Percentiles rank a stretch among this genome's conserved stretches.
Evolutionary conservation across 2,113 vertebrate genomes (phyloP).

Genomic region (Oryzias curvinotus): DNA sequence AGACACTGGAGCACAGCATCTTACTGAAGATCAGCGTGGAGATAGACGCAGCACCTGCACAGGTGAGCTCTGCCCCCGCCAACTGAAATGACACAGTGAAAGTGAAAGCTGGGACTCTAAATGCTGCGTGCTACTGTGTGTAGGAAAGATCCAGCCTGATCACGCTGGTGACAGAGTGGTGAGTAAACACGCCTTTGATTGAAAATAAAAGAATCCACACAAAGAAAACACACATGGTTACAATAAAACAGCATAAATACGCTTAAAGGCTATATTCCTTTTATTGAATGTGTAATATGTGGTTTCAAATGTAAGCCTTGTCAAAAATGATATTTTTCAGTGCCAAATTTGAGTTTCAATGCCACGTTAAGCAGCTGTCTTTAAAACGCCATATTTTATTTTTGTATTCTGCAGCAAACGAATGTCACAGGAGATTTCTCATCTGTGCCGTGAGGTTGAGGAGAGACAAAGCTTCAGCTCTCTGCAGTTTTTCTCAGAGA

Average conservation of each 20-base stretch:
- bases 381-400: not conserved
- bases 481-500: conserved; percentile 2
- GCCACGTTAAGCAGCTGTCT: too few species aligned
- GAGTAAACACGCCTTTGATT: conserved; percentile 3
- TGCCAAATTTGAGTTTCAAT: too few species aligned
- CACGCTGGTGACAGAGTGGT: conserved; percentile 48
- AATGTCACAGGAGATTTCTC: conserved; percentile 25
- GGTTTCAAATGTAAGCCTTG: too few species aligned
- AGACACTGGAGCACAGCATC: conserved; percentile 34
- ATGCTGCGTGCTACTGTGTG: not conserved
- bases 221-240: too few species aligned
- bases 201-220: too few species aligned
- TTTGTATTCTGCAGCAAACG: conserved; percentile 33
- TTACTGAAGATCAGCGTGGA: conserved; percentile 14
- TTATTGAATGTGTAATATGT: too few species aligned
- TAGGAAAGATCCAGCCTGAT: conserved; percentile 39
- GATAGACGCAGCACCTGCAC: not conserved
- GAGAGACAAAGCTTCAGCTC: conserved; percentile 37
- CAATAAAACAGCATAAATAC: too few species aligned
- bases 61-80: conserved; percentile 12
- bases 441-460: conserved; percentile 40
- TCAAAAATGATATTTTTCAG: too few species aligned
- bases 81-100: too few species aligned
- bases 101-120: not conserved
- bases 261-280: too few species aligned